Evolutionary conservation across 35 echinoderm and acorn worm species (phyloP), one percentile per base, ranked within the genome.

Genomic region (Holothuria glaberrima): DNA sequence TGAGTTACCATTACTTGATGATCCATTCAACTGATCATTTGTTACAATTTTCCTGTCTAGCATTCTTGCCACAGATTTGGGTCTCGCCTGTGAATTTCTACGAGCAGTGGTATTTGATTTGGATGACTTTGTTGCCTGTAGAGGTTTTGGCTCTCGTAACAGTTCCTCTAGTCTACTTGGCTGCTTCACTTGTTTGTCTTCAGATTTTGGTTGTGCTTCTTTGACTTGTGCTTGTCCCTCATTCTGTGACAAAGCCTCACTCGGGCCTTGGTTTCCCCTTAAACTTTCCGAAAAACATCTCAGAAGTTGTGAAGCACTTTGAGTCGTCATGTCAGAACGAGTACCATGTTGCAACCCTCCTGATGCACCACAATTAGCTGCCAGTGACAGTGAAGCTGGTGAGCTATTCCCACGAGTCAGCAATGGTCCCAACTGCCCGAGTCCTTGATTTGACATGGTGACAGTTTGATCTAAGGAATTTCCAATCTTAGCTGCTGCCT

Each of bases 41-140:
- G 50, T n/a, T 22, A 24, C 27, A 25, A 4, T 38, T 78, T 78
- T 78, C 44, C 74, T 22, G 20, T 84, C 80, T 25, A 61, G 19
- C 9, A 84, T 61, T 61, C 57, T 54, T 9, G 80, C 80, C 26
- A 84, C 80, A 59, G 80, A 84, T 61, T 84, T 84, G 22, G 80
- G 80, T 38, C 57, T 84, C 3, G 33, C 33, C 80, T 84, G 80
- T 22, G 80, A 59, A 33, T 84, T 84, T 62, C 80, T 59, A 18
- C 80, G 52, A 63, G 50, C 50, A 54, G 20, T 31, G 18, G 80
- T n/a, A 35, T 36, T 84, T 31, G 80, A 20, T 54, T 84, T 84
- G 0, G 46, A 48, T 20, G 19, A 12, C 20, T 84, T 84, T 61
- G 80, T 12, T 61, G 80, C 6, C 0, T 6, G 52, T 16, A 41